Percentiles rank a stretch among this genome's conserved stretches.
These are phyloP conservation scores for Portevinia maculata DNA, from an alignment of 2,888 invertebrate genomes.

Conservation along the genomic window DNA sequence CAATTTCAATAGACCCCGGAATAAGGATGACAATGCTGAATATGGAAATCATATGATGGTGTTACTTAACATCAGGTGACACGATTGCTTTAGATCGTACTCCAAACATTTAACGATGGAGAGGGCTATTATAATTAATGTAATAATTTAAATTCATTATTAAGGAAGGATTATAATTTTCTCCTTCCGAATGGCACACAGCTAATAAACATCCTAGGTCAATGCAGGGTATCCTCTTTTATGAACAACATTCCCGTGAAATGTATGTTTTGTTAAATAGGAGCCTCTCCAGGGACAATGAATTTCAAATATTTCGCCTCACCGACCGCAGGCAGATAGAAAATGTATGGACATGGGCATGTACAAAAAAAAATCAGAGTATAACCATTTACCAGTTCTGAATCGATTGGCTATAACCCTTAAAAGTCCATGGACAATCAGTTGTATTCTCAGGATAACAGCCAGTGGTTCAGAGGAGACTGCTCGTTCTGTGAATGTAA, in stretches of 20 bases:
- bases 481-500: constrained; percentile 36
- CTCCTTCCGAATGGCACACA: constrained; percentile 3
- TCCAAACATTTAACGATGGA: constrained; percentile 33
- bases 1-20: too few relatives aligned
- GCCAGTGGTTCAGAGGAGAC: neutral
- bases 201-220: constrained; percentile 56
- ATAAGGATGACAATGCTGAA: constrained; percentile 25
- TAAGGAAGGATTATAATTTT: neutral
- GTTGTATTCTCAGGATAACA: constrained; percentile 56
- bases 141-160: constrained; percentile 56
- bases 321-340: neutral
- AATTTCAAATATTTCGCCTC: constrained; percentile 46
- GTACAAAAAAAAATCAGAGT: constrained; percentile 4
- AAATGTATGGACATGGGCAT: neutral
- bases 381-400: constrained; percentile 1
- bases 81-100: constrained; percentile 44
- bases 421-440: constrained; percentile 60
- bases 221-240: constrained; percentile 28
- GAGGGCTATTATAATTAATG: constrained; percentile 35
- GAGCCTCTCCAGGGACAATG: constrained; percentile 34
- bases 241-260: constrained; percentile 45
- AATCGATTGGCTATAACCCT: constrained; percentile 66
- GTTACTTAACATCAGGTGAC: constrained; percentile 47
- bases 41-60: constrained; percentile 44
- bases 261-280: constrained; percentile 44